Percentiles rank a stretch among this genome's conserved stretches.
phyloP scores from a whole-genome alignment of 2,113 vertebrate genomes.

The Amphilophus citrinellus region DNA sequence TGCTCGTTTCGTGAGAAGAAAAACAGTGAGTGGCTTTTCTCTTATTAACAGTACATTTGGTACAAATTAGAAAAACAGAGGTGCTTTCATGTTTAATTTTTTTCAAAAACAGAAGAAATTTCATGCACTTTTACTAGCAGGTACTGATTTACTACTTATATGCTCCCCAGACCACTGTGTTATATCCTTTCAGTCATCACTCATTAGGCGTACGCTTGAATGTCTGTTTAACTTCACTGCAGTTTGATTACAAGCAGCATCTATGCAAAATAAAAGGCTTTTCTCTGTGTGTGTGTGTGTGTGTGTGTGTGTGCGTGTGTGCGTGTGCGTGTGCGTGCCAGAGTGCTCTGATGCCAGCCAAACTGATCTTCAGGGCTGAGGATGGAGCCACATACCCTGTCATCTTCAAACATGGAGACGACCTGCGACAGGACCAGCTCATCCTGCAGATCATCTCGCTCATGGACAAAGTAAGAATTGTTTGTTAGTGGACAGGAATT shows the following conservation, averaged over 20 bases:
- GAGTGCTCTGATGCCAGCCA: constrained; percentile 98
- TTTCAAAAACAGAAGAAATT: not conserved
- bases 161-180: not conserved
- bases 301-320: no score
- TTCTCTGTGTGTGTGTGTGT: not conserved
- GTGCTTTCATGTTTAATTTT: not conserved
- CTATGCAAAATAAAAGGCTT: not conserved
- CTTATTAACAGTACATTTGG: not conserved
- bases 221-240: not conserved
- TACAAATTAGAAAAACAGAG: not conserved
- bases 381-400: constrained; percentile 94
- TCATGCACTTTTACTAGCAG: not conserved
- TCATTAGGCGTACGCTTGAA: not conserved
- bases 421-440: constrained; percentile 97
- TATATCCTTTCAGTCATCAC: not conserved
- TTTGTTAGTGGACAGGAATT: not conserved
- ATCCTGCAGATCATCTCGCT: constrained; percentile 99
- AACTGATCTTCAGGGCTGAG: constrained; percentile 96
- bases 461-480: constrained; percentile 92
- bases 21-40: not conserved
- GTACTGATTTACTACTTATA: not conserved
- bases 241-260: not conserved
- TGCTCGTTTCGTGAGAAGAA: fast-evolving
- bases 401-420: constrained; percentile 98
- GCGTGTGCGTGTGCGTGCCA: constrained; percentile 54